Conservation (phyloP, 1,140 invertebrate species). For the Drosophila baimaii region DNA sequence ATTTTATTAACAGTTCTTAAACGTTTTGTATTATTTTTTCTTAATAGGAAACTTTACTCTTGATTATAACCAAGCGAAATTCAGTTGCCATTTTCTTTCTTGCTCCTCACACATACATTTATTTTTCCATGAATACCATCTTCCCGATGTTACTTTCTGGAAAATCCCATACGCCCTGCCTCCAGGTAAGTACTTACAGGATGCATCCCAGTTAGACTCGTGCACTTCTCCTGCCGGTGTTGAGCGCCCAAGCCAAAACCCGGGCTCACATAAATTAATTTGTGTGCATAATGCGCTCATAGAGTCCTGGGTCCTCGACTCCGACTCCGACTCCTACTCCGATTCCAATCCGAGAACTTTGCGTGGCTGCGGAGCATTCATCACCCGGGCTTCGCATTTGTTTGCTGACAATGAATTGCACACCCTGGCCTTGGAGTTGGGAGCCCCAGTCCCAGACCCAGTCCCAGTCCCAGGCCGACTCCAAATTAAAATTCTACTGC, state of each 20-base stretch:
- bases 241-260: background rate
- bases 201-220: constrained; percentile 1
- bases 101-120: background rate
- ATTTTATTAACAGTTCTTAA: too few species aligned
- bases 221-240: constrained; percentile 26
- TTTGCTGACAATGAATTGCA: constrained; percentile 84
- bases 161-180: background rate
- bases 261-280: constrained; percentile 77
- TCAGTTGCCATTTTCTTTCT: background rate
- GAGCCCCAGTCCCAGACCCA: background rate
- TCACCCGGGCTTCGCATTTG: constrained; percentile 75
- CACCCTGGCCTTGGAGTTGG: constrained; percentile 25
- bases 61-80: too few species aligned
- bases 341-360: constrained; percentile 39
- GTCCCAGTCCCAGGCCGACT: background rate
- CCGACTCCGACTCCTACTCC: background rate
- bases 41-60: too few species aligned
- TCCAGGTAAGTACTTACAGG: background rate
- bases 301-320: constrained; percentile 46
- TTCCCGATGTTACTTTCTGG: background rate
- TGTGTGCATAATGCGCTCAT: constrained; percentile 76
- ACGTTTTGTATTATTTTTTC: too few species aligned
- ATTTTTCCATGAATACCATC: too few species aligned
- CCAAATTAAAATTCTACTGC: constrained; percentile 76
- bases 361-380: constrained; percentile 79